Evolutionary conservation across 2,797 vertebrate genomes (phyloP), one percentile per base, ranked within the genome.

Genomic region (Gallirallus australis): DNA sequence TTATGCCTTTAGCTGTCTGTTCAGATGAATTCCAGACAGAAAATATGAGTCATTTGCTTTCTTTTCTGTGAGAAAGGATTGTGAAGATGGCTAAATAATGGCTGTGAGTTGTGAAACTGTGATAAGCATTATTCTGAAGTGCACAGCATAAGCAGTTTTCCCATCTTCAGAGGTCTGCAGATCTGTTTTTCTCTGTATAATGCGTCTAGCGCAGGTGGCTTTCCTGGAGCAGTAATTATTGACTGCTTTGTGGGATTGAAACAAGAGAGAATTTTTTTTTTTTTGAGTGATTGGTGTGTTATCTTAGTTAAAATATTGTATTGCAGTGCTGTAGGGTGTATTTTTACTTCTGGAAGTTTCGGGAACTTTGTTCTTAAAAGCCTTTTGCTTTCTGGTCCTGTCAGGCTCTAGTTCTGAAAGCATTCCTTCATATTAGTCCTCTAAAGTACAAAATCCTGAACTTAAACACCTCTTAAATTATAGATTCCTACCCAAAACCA

Each of bases 291-390:
- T 18, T 42, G 7, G 12, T 50, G 3, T 54, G 13, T 79, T 66
- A 40, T 37, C 40, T 57, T 31, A 57, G 19, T 56, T 90, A 33
- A 92, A 87, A 84, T 60, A 69, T 19, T 3, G 0, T 42, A 48
- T 37, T 82, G 13, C 7, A 37, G 20, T 88, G 48, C 63, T 88
- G 9, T 47, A 77, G 20, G 7, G 16, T 5, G 2, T 72, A 30
- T 73, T 87, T 84, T 90, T 70, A 60, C 12, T 86, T 87, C 60
- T 86, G 54, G n/a, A 94, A 76, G 15, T 69, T 90, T 89, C 59
- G 69, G 47, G 8, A 77, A 42, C 14, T 68, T 92, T 76, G n/a
- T n/a, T 90, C 35, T 65, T 84, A 40, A 64, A 85, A 91, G 3
- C 6, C 2, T 76, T 1, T 18, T 80, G 24, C n/a, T 66, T 72